These are phyloP conservation scores for Epizoanthus stellaris DNA, from an alignment of 92 coral and sea anemone species.

Conservation along the genomic window DNA sequence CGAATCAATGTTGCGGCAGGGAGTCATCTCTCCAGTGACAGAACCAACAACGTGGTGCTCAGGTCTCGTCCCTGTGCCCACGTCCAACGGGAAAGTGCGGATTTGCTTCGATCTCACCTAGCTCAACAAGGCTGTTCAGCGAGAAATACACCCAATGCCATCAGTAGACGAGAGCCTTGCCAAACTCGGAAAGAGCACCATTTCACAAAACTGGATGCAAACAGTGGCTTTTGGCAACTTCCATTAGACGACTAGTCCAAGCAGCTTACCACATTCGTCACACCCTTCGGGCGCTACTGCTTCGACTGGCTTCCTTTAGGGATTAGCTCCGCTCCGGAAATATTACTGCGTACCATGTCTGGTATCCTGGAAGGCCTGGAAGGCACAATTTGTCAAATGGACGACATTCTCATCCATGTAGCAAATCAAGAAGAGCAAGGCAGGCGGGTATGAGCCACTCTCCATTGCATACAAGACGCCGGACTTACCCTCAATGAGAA, in stretches of 20 bases:
- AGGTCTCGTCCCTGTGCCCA: conserved; percentile 60
- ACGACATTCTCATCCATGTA: neutral
- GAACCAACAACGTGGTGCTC: conserved; percentile 66
- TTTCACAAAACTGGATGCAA: conserved; percentile 60
- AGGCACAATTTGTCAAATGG: neutral
- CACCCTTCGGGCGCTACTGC: conserved; percentile 43
- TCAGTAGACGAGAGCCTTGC: conserved; percentile 57
- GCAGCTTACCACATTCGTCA: conserved; percentile 12
- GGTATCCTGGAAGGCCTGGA: neutral
- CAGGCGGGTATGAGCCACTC: no score
- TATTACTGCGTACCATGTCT: conserved; percentile 37
- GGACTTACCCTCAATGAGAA: no score
- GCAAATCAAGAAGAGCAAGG: no score
- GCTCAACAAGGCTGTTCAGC: conserved; percentile 54
- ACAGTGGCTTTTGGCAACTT: conserved; percentile 49
- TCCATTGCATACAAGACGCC: no score
- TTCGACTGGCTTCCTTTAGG: conserved; percentile 42
- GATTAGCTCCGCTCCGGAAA: conserved; percentile 36
- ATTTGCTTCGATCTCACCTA: conserved; percentile 52
- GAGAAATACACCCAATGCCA: conserved; percentile 63
- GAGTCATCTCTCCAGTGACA: conserved; percentile 63
- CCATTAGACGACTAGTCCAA: conserved; percentile 15
- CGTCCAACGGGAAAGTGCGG: conserved; percentile 18
- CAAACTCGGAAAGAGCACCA: conserved; percentile 36
- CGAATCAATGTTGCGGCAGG: conserved; percentile 40